Percentiles rank a stretch among this genome's conserved stretches.
phyloP scores from a whole-genome alignment of 2,113 vertebrate genomes.

The Bufo bufo region DNA sequence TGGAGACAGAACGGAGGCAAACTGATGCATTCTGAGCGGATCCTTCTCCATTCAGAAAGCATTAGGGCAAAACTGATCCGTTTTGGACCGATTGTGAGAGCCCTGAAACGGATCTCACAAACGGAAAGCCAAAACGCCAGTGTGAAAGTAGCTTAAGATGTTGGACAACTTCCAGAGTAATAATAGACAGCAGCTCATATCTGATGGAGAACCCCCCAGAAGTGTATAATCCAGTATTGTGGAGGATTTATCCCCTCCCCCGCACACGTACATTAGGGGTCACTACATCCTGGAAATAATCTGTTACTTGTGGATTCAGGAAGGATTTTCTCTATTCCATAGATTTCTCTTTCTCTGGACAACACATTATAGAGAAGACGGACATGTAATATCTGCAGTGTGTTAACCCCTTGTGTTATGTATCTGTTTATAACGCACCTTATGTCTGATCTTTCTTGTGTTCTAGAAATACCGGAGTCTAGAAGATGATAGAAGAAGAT shows the following conservation, averaged over 20 bases:
- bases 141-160: too few relatives aligned
- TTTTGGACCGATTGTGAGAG: too few relatives aligned
- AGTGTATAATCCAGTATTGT: too few relatives aligned
- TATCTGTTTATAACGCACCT: background rate
- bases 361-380: background rate
- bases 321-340: background rate
- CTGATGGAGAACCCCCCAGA: too few relatives aligned
- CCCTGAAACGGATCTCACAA: too few relatives aligned
- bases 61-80: too few relatives aligned
- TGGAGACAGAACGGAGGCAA: too few relatives aligned
- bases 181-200: background rate
- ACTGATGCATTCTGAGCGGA: too few relatives aligned
- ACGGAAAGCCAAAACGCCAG: too few relatives aligned
- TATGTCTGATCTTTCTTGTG: background rate
- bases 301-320: too few relatives aligned
- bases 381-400: background rate
- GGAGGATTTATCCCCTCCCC: too few relatives aligned
- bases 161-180: background rate
- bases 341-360: background rate
- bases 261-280: background rate
- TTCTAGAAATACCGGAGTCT: background rate
- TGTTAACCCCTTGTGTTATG: background rate
- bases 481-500: background rate
- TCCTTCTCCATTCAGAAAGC: too few relatives aligned
- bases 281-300: background rate